These are phyloP conservation scores for Pitta sordida DNA, from an alignment of 2,113 vertebrate species.

Conservation along the genomic window DNA sequence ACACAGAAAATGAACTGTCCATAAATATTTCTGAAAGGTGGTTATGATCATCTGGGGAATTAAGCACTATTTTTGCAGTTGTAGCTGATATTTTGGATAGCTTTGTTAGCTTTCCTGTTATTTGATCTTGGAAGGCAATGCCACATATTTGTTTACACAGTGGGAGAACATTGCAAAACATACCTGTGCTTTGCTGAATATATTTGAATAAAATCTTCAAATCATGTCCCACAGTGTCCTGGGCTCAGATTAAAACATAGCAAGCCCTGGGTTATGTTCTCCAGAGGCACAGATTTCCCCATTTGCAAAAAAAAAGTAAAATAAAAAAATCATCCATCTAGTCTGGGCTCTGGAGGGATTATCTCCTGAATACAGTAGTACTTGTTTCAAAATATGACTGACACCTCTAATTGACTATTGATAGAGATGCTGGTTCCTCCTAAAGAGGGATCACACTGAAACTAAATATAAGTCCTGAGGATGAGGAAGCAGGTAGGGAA, in stretches of 20 bases:
- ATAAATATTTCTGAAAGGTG: not conserved
- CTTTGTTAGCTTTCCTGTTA: not conserved
- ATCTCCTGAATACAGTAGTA: not conserved
- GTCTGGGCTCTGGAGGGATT: not conserved
- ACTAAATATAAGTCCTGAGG: not conserved
- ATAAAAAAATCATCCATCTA: too few species aligned
- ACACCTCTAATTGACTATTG: not conserved
- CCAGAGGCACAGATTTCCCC: not conserved
- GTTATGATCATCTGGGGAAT: not conserved
- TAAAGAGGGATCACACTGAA: not conserved
- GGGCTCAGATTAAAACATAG: not conserved
- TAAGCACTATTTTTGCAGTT: not conserved
- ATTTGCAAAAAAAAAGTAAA: not conserved
- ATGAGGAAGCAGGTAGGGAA: not conserved
- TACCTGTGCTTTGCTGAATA: not conserved
- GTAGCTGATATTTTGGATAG: not conserved
- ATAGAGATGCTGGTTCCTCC: not conserved
- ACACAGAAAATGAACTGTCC: not conserved
- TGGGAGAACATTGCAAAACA: not conserved
- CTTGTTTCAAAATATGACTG: not conserved
- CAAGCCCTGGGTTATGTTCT: not conserved
- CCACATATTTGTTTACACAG: not conserved
- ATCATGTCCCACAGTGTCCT: not conserved
- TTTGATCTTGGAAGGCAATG: not conserved
- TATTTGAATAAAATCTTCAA: not conserved